phyloP scores from a whole-genome alignment of 2,113 vertebrate genomes.

The Syngnathus typhle region DNA sequence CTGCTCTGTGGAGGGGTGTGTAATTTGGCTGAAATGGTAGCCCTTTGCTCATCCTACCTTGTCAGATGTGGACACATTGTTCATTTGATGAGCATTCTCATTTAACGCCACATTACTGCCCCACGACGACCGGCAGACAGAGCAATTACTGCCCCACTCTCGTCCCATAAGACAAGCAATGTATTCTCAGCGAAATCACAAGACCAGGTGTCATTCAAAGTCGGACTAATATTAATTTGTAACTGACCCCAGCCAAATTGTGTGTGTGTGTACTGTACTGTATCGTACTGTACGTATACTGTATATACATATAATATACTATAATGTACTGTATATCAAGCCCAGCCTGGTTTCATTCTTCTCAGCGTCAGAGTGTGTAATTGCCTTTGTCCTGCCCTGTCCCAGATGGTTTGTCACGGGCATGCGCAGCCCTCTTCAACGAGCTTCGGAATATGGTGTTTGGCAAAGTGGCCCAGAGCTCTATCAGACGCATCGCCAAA shows the following conservation, averaged over 20 bases:
- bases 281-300: too few relatives aligned
- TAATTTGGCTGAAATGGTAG: conserved; percentile 57
- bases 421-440: conserved; percentile 87
- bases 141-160: conserved; percentile 54
- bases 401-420: conserved; percentile 86
- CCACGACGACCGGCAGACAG: conserved; percentile 41
- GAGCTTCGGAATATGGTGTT: conserved; percentile 95
- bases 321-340: not conserved
- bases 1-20: conserved; percentile 20
- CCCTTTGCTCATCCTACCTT: conserved; percentile 54
- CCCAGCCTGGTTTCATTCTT: conserved; percentile 17
- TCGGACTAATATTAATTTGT: conserved; percentile 34
- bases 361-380: conserved; percentile 16
- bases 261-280: too few relatives aligned
- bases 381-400: conserved; percentile 28
- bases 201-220: conserved; percentile 34
- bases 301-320: too few relatives aligned
- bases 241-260: conserved; percentile 11
- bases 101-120: conserved; percentile 67
- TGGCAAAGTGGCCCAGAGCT: conserved; percentile 95
- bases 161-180: conserved; percentile 40
- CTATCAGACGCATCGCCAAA: conserved; percentile 91
- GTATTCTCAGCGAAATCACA: conserved; percentile 38
- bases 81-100: conserved; percentile 63
- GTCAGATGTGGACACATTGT: conserved; percentile 65